Evolutionary conservation across 2,888 invertebrate species (phyloP).

Genomic region (Tinea pellionella): DNA sequence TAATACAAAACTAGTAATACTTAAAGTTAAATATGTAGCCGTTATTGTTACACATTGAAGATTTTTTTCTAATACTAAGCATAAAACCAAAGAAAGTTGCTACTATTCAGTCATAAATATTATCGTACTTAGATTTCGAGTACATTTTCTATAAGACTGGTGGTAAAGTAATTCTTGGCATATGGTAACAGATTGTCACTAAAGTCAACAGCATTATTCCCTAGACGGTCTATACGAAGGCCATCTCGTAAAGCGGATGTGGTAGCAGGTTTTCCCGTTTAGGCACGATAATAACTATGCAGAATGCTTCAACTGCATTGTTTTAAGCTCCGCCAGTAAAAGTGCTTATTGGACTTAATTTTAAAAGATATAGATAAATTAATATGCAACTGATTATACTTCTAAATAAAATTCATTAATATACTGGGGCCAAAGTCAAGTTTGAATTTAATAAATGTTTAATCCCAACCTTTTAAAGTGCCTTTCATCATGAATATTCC

Average conservation of each 20-base stretch:
- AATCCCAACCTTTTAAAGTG: slow-evolving; percentile 4
- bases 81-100: too few species aligned
- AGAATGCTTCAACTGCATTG: not conserved
- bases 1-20: too few species aligned
- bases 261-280: not conserved
- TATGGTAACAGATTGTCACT: too few species aligned
- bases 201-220: too few species aligned
- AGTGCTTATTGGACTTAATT: not conserved
- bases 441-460: slow-evolving; percentile 9
- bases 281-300: not conserved
- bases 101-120: too few species aligned
- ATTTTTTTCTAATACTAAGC: too few species aligned
- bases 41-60: too few species aligned
- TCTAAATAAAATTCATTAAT: not conserved
- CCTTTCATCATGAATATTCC: slow-evolving; percentile 11
- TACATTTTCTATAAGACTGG: too few species aligned
- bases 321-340: not conserved
- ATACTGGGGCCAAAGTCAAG: not conserved
- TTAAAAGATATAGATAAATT: not conserved
- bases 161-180: too few species aligned
- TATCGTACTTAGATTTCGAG: too few species aligned
- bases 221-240: not conserved
- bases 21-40: too few species aligned
- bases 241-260: not conserved
- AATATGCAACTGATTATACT: not conserved